Percentiles rank a stretch among this genome's conserved stretches.
Conservation (phyloP, 2,113 vertebrate genomes). For the Cinclus mexicanus region DNA sequence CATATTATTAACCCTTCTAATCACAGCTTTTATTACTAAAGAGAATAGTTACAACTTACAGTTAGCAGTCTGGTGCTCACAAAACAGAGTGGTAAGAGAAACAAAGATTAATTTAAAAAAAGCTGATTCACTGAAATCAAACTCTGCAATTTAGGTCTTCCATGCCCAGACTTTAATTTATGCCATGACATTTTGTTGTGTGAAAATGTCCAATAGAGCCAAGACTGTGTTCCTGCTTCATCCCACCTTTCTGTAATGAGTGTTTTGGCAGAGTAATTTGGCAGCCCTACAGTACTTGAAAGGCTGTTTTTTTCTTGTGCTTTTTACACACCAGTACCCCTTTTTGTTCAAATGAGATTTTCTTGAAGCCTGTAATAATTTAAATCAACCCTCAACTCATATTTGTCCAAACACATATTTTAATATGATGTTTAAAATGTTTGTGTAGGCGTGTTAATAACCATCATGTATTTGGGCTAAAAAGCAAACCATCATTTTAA, state of each 20-base stretch:
- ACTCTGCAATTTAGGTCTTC: not conserved
- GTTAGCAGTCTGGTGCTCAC: not conserved
- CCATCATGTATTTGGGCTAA: not conserved
- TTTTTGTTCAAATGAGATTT: not conserved
- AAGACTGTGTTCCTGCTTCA: not conserved
- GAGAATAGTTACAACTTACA: not conserved
- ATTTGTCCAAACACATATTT: not conserved
- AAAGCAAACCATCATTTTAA: slow-evolving; percentile 22
- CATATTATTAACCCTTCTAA: not conserved
- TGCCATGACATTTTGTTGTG: not conserved
- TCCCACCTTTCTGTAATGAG: not conserved
- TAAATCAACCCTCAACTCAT: not conserved
- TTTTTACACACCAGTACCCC: not conserved
- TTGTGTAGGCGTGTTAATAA: not conserved
- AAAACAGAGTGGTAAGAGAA: not conserved
- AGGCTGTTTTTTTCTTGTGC: not conserved
- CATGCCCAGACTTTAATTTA: not conserved
- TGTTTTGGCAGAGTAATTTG: slow-evolving; percentile 16
- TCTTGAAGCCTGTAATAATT: not conserved
- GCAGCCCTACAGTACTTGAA: not conserved
- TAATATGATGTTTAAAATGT: slow-evolving; percentile 4
- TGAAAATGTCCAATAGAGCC: not conserved
- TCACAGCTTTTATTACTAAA: not conserved
- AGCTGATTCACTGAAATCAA: not conserved
- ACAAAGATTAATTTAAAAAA: not conserved